These are phyloP conservation scores for Linnaemya tessellans DNA, from an alignment of 2,888 invertebrate species.

Conservation along the genomic window DNA sequence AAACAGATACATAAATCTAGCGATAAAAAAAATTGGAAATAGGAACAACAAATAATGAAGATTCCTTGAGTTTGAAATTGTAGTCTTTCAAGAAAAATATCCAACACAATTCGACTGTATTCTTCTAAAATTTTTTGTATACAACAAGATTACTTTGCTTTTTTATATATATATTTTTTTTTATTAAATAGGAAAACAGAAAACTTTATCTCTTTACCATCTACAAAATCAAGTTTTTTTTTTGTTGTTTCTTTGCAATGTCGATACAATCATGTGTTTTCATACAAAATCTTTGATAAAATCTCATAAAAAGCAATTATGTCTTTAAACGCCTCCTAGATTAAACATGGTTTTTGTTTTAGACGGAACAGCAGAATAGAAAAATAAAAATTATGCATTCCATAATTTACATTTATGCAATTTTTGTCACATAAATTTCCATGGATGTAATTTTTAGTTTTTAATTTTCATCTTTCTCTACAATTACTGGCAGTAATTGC, in stretches of 20 bases:
- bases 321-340: slow-evolving; percentile 65
- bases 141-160: neutral
- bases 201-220: slow-evolving; percentile 1
- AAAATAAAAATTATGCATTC: slow-evolving; percentile 42
- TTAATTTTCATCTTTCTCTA: slow-evolving; percentile 33
- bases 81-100: no score
- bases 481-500: slow-evolving; percentile 11
- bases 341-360: slow-evolving; percentile 46
- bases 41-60: no score
- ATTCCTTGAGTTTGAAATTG: no score
- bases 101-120: neutral
- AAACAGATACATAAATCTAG: no score
- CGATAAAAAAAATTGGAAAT: no score
- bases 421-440: slow-evolving; percentile 69
- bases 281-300: slow-evolving; percentile 45
- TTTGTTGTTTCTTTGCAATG: neutral
- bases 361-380: slow-evolving; percentile 4
- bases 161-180: neutral
- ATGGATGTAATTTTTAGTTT: slow-evolving; percentile 7
- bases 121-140: neutral
- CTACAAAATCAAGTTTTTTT: slow-evolving; percentile 25
- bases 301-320: slow-evolving; percentile 69
- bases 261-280: neutral
- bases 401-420: slow-evolving; percentile 52
- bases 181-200: neutral